A percentile compares a stretch with the other conserved stretches of the same genome.
phyloP scores from a whole-genome alignment of 2,888 invertebrate genomes.

The Holacanthella duospinosa region DNA sequence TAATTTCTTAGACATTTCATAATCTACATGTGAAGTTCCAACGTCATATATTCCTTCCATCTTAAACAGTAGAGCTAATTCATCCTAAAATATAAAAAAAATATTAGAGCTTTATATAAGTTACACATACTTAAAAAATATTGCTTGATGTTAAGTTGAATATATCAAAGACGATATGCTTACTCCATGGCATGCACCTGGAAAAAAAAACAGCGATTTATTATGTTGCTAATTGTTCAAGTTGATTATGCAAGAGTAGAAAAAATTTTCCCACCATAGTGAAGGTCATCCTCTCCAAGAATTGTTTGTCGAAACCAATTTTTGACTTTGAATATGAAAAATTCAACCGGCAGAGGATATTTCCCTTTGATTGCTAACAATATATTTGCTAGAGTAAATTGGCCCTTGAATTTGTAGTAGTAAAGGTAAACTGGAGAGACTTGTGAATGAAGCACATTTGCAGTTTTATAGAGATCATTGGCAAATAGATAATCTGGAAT shows the following conservation, averaged over 20 bases:
- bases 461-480: not conserved
- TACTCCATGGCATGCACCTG: conserved; percentile 26
- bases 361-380: conserved; percentile 17
- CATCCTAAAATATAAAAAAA: too few relatives aligned
- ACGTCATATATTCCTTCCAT: conserved; percentile 29
- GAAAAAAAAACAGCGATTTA: not conserved
- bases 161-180: too few relatives aligned
- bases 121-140: too few relatives aligned
- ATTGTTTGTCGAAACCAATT: conserved; percentile 20
- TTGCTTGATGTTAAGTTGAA: too few relatives aligned
- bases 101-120: too few relatives aligned
- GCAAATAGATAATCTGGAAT: not conserved
- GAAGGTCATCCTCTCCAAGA: conserved; percentile 18
- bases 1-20: conserved; percentile 25
- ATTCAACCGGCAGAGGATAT: conserved; percentile 19
- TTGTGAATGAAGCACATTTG: conserved; percentile 14
- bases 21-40: conserved; percentile 21
- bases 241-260: too few relatives aligned
- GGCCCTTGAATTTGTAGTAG: conserved; percentile 27
- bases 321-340: conserved; percentile 9
- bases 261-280: conserved; percentile 20
- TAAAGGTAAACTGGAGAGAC: conserved; percentile 24
- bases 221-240: not conserved
- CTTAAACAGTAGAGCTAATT: conserved; percentile 25
- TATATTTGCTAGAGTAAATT: conserved; percentile 27